These are phyloP conservation scores for Pachyramphus minor DNA, from an alignment of 2,113 vertebrate species.

Conservation along the genomic window DNA sequence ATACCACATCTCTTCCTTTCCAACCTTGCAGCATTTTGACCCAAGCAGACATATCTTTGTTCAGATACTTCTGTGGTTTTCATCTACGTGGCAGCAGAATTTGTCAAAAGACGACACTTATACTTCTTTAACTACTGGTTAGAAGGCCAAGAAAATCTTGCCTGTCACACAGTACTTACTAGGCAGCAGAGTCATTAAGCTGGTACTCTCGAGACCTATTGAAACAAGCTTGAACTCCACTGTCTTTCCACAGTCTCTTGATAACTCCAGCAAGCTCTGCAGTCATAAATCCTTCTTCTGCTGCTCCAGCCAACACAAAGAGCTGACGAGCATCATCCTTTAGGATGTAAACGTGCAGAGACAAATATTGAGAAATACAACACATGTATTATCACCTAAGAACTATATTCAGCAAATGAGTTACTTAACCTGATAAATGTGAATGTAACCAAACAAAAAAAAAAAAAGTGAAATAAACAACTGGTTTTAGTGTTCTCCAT, in stretches of 20 bases:
- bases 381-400: not conserved
- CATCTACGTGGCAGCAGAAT: not conserved
- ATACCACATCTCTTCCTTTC: not conserved
- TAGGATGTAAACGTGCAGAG: not conserved
- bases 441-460: not conserved
- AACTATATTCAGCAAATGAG: not conserved
- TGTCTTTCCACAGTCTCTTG: conserved; percentile 94
- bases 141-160: not conserved
- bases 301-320: conserved; percentile 93
- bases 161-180: conserved; percentile 79
- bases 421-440: not conserved
- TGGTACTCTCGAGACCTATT: conserved; percentile 96
- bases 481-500: not conserved
- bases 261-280: conserved; percentile 95
- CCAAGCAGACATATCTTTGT: not conserved
- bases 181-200: conserved; percentile 97
- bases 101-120: not conserved
- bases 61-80: not conserved
- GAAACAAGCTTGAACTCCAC: conserved; percentile 94
- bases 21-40: not conserved
- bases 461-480: not conserved
- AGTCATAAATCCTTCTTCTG: conserved; percentile 98
- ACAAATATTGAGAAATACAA: not conserved
- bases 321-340: conserved; percentile 97
- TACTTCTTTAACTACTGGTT: not conserved